Evolutionary conservation across 2,113 vertebrate species (phyloP).

Genomic region (Mormyrus lacerda): DNA sequence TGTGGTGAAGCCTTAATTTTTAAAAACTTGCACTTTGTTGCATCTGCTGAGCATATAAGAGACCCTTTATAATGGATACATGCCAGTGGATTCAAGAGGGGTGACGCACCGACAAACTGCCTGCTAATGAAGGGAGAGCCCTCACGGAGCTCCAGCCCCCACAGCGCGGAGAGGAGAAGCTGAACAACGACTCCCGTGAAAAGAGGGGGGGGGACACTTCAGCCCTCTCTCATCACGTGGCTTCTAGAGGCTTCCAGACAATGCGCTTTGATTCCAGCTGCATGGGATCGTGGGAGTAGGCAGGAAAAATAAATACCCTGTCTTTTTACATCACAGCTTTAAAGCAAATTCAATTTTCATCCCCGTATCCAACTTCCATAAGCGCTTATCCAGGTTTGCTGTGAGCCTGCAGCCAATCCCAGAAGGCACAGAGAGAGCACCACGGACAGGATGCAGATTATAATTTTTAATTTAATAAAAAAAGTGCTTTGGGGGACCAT

Average conservation of each 20-base stretch:
- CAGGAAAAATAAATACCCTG: neutral
- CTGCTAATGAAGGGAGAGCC: constrained; percentile 24
- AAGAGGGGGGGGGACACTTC: constrained; percentile 17
- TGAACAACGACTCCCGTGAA: neutral
- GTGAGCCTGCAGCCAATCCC: neutral
- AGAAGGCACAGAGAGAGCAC: neutral
- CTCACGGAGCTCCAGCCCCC: constrained; percentile 13
- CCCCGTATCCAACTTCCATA: neutral
- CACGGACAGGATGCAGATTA: neutral
- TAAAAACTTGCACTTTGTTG: neutral
- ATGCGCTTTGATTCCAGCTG: constrained; percentile 21
- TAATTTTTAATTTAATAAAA: neutral
- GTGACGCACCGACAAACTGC: neutral
- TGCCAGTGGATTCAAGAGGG: constrained; percentile 7
- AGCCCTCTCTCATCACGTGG: constrained; percentile 13
- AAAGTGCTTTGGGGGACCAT: neutral
- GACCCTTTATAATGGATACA: neutral
- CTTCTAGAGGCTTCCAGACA: constrained; percentile 15
- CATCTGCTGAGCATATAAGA: neutral
- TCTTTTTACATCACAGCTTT: neutral
- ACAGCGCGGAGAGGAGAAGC: constrained; percentile 7
- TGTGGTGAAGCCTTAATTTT: neutral
- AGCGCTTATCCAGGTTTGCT: neutral
- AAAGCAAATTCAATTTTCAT: neutral
- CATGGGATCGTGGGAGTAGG: neutral